phyloP scores from a whole-genome alignment of 2,797 vertebrate genomes.

The Uromys caudimaculatus region DNA sequence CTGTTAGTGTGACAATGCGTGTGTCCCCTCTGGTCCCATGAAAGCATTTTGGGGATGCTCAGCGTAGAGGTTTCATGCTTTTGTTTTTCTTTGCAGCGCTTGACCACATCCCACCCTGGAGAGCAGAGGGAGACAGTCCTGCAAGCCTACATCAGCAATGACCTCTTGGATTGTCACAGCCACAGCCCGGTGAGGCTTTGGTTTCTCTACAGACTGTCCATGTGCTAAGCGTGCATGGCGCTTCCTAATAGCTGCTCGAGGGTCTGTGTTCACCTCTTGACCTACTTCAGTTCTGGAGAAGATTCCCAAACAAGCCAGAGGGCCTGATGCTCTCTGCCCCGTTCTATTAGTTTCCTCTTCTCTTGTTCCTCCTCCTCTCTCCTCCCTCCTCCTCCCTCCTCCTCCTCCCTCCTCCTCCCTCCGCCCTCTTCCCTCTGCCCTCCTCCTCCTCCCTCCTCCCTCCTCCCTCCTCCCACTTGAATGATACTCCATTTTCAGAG shows the following conservation, averaged over 20 bases:
- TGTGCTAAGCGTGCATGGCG: fast-evolving
- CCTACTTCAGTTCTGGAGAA: neutral
- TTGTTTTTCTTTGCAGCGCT: constrained; percentile 88
- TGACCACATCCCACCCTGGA: constrained; percentile 95
- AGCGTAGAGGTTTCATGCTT: neutral
- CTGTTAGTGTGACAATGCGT: neutral
- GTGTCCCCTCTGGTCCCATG: neutral
- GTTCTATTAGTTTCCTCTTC: neutral
- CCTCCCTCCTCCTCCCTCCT: too few relatives aligned
- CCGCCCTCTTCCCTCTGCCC: too few relatives aligned
- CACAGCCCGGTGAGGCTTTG: constrained; percentile 89
- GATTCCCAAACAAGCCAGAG: neutral
- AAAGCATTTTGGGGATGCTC: neutral
- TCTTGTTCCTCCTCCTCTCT: too few relatives aligned
- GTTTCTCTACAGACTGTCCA: neutral
- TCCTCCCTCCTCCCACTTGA: neutral
- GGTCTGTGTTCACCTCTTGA: neutral
- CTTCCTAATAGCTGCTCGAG: neutral
- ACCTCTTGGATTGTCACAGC: constrained; percentile 92
- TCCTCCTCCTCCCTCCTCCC: too few relatives aligned
- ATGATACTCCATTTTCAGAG: neutral
- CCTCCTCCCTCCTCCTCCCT: too few relatives aligned
- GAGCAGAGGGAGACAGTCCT: constrained; percentile 97
- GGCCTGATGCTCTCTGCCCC: neutral
- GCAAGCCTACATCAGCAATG: constrained; percentile 96